Evolutionary conservation across 2,888 invertebrate species (phyloP).

Genomic region (Scaptomyza caliginosa): DNA sequence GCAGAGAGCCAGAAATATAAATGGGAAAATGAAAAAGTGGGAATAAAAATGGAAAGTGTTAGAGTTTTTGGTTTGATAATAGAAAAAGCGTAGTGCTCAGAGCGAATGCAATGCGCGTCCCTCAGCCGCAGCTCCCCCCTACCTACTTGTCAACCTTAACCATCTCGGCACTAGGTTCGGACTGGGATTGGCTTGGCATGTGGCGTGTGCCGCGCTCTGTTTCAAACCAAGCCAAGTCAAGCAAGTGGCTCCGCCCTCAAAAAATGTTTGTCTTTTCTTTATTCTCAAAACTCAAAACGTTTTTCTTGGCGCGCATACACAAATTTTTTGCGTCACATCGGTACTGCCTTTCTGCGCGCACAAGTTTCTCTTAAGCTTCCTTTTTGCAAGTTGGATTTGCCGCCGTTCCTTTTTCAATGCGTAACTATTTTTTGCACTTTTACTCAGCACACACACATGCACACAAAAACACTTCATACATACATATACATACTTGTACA

Average conservation of each 20-base stretch:
- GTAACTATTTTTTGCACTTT: slow-evolving; percentile 53
- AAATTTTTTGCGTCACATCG: slow-evolving; percentile 49
- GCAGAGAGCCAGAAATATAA: slow-evolving; percentile 16
- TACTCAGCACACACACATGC: slow-evolving; percentile 16
- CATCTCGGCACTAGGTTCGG: slow-evolving; percentile 17
- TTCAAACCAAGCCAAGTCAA: slow-evolving; percentile 13
- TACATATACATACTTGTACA: not conserved
- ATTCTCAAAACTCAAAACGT: slow-evolving; percentile 38
- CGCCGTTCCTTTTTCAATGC: slow-evolving; percentile 39
- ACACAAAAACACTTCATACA: not conserved
- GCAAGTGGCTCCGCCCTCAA: slow-evolving; percentile 67
- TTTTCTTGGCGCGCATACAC: slow-evolving; percentile 48
- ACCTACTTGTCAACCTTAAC: too few species aligned
- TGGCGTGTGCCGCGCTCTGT: slow-evolving; percentile 4
- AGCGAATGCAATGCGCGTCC: slow-evolving; percentile 33
- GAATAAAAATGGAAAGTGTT: slow-evolving; percentile 40
- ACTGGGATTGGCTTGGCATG: slow-evolving; percentile 62
- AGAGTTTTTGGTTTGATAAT: slow-evolving; percentile 17
- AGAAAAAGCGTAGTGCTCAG: slow-evolving; percentile 35
- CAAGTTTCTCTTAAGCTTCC: slow-evolving; percentile 35
- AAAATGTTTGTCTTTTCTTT: slow-evolving; percentile 46
- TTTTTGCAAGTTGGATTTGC: slow-evolving; percentile 43
- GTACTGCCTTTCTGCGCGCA: slow-evolving; percentile 27
- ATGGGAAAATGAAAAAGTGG: slow-evolving; percentile 42
- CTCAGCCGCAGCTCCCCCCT: not conserved